Evolutionary conservation across 2,113 vertebrate species (phyloP).

Genomic region (Gnathonemus echidnorhynchus): DNA sequence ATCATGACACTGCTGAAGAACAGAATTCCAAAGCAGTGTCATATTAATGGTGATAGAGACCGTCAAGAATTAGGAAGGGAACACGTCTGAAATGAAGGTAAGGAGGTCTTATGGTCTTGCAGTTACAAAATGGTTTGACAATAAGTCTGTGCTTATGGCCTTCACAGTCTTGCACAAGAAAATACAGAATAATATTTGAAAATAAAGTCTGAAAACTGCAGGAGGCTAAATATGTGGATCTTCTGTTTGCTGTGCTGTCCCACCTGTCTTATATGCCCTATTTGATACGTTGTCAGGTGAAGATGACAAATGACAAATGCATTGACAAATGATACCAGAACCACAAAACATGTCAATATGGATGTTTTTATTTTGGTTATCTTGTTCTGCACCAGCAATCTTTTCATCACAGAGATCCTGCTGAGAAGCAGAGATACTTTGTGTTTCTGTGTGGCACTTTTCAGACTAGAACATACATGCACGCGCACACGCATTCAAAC

Average conservation of each 20-base stretch:
- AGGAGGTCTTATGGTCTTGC: not conserved
- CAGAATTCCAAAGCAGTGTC: not conserved
- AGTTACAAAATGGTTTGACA: not conserved
- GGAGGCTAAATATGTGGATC: too few species aligned
- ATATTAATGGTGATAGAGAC: not conserved
- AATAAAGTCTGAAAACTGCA: too few species aligned
- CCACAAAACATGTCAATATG: not conserved
- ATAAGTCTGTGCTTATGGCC: too few species aligned
- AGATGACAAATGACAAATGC: not conserved
- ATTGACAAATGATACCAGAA: not conserved
- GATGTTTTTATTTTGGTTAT: constrained; percentile 3
- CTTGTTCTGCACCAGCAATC: not conserved
- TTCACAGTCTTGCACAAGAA: too few species aligned
- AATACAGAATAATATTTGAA: too few species aligned
- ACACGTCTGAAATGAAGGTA: not conserved
- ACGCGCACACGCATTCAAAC: not conserved
- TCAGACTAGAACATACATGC: not conserved
- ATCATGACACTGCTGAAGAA: not conserved
- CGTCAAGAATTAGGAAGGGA: not conserved
- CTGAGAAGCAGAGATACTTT: not conserved
- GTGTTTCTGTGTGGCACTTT: not conserved
- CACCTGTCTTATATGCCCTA: not conserved
- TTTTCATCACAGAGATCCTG: not conserved
- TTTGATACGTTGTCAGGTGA: too few species aligned
- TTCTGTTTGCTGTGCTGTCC: not conserved